Conservation (phyloP, 2,797 vertebrate genomes). For the Hydrocynus forskahlii region DNA sequence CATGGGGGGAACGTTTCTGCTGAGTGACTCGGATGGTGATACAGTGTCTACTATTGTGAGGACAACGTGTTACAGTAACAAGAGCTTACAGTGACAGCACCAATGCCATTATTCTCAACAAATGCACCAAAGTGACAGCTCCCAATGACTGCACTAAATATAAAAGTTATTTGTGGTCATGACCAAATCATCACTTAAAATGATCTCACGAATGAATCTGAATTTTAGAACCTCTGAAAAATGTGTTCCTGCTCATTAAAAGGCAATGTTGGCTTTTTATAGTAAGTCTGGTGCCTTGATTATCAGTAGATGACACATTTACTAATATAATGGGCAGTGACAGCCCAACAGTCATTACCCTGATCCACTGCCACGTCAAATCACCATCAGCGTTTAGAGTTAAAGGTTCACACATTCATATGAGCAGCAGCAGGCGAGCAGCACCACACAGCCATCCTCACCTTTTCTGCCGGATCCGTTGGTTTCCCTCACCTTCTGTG, state of each 20-base stretch:
- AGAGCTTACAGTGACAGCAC: constrained; percentile 21
- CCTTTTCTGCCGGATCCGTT: neutral
- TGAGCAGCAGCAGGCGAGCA: neutral
- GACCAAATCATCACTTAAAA: neutral
- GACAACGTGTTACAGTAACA: constrained; percentile 15
- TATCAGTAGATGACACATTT: neutral
- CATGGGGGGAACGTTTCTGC: neutral
- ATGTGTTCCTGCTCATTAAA: neutral
- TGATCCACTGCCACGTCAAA: neutral
- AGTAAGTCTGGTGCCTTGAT: too few species aligned
- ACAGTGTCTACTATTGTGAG: constrained; percentile 26
- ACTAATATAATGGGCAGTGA: neutral
- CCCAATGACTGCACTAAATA: neutral
- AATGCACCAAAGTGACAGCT: neutral
- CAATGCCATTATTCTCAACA: neutral
- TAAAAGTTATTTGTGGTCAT: neutral
- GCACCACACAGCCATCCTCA: constrained; percentile 10
- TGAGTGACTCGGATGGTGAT: constrained; percentile 12
- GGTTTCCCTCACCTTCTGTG: neutral
- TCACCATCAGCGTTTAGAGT: neutral
- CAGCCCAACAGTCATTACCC: neutral
- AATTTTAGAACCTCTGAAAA: neutral
- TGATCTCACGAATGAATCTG: too few species aligned
- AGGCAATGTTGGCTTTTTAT: neutral
- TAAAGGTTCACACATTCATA: neutral